Evolutionary conservation across 2,888 invertebrate genomes (phyloP).

Genomic region (Coelopa pilipes): DNA sequence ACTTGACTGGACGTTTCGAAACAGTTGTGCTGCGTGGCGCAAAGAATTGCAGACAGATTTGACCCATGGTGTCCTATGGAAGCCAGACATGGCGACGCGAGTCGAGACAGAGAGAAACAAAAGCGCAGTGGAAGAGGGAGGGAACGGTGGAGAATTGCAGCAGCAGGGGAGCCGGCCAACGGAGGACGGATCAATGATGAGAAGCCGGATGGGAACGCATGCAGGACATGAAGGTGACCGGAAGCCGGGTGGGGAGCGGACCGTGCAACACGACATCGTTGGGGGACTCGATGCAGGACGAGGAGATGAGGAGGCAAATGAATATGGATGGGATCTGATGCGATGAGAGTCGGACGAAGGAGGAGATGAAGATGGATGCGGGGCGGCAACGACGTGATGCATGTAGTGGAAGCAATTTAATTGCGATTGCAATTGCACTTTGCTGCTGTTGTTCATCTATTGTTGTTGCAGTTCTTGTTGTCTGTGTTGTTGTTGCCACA

Average conservation of each 20-base stretch:
- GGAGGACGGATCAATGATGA: neutral
- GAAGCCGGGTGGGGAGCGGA: no score
- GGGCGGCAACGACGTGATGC: neutral
- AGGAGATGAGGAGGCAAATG: no score
- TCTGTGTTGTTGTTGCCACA: neutral
- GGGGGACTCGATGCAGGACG: no score
- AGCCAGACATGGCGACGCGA: neutral
- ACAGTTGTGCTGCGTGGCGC: constrained; percentile 19
- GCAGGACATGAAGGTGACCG: neutral
- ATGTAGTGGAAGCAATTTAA: constrained; percentile 15
- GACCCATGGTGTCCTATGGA: neutral
- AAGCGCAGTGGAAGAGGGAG: no score
- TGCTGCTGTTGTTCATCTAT: no score
- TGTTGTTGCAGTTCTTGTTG: constrained; percentile 3
- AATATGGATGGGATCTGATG: neutral
- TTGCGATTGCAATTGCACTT: constrained; percentile 21
- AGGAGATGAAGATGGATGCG: neutral
- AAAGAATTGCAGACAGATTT: constrained; percentile 18
- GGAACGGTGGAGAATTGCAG: no score
- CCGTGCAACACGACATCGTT: no score
- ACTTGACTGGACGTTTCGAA: constrained; percentile 29
- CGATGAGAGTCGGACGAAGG: neutral
- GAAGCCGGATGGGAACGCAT: neutral
- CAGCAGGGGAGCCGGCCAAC: neutral
- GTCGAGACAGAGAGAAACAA: neutral